Conservation (phyloP, 2,113 vertebrate species). For the Alethe diademata region DNA sequence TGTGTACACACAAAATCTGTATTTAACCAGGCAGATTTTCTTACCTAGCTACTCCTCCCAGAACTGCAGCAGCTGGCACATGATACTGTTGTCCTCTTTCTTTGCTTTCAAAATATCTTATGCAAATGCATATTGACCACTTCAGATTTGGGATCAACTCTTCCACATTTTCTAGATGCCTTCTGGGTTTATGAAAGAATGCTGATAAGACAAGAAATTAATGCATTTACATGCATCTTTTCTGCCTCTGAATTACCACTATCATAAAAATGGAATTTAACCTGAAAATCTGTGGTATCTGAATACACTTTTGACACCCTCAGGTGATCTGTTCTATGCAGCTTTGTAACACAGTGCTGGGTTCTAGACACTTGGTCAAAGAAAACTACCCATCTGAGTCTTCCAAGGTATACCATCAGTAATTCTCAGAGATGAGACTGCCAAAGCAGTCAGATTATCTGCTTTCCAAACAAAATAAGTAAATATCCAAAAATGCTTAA, state of each 20-base stretch:
- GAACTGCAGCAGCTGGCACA: not conserved
- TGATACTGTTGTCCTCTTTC: not conserved
- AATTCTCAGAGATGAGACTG: not conserved
- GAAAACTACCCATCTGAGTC: not conserved
- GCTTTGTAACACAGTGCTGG: not conserved
- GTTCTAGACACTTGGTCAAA: not conserved
- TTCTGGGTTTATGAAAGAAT: not conserved
- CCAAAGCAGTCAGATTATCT: not conserved
- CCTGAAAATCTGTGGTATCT: not conserved
- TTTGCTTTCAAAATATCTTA: not conserved
- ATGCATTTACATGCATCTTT: not conserved
- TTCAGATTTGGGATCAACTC: not conserved
- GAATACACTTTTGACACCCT: not conserved
- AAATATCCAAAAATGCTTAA: slow-evolving; percentile 30
- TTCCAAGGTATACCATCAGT: not conserved
- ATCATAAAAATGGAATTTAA: not conserved
- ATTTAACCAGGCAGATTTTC: not conserved
- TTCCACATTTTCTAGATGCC: not conserved
- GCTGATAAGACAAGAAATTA: not conserved
- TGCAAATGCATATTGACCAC: not conserved
- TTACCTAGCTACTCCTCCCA: not conserved
- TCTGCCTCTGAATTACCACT: not conserved
- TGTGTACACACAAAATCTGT: not conserved
- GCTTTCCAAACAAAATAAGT: slow-evolving; percentile 15
- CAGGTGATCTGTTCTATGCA: not conserved